Evolutionary conservation across 2,113 vertebrate species (phyloP).

Genomic region (Corythornis vintsioides): DNA sequence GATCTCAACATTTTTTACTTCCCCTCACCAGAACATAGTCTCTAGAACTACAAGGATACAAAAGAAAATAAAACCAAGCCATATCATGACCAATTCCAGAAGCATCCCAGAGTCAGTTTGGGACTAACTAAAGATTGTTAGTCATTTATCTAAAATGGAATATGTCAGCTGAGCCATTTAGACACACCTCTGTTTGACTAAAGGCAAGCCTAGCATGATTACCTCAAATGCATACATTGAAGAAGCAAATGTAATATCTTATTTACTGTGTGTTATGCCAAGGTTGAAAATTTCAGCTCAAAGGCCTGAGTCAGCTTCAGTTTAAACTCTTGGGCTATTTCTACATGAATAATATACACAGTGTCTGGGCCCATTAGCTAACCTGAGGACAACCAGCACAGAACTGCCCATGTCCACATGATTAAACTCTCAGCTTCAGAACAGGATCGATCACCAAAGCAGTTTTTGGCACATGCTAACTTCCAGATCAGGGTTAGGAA

Average conservation of each 20-base stretch:
- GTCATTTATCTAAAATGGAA: neutral
- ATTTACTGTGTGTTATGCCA: neutral
- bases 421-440: neutral
- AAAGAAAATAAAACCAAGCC: neutral
- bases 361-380: neutral
- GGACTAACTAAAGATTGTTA: neutral
- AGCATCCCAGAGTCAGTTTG: neutral
- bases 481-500: neutral
- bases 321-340: neutral
- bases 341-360: neutral
- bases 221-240: neutral
- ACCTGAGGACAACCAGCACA: neutral
- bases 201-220: neutral
- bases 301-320: neutral
- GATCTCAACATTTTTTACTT: neutral
- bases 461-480: neutral
- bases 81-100: neutral
- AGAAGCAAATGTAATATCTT: neutral
- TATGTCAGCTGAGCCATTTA: neutral
- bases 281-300: neutral
- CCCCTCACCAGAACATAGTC: fast-evolving
- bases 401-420: neutral
- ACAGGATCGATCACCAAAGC: neutral
- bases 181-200: neutral
- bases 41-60: neutral